Evolutionary conservation across 2,113 vertebrate species (phyloP).

Genomic region (Scortum barcoo): DNA sequence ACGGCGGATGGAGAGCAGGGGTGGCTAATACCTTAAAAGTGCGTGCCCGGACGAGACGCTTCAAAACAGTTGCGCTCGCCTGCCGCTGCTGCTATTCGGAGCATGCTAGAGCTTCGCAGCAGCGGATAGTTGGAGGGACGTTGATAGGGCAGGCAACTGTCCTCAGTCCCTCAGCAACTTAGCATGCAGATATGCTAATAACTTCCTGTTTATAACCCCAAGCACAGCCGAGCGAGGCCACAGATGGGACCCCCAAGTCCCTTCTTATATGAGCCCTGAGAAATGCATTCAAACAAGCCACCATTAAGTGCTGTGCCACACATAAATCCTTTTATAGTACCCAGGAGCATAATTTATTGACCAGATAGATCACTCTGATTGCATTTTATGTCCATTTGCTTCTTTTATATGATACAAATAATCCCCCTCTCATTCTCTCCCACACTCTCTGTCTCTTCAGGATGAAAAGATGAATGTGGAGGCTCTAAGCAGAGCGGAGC

Average conservation of each 20-base stretch:
- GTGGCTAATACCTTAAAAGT: neutral
- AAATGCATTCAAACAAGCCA: neutral
- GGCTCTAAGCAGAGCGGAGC: slow-evolving; percentile 96
- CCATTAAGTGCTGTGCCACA: neutral
- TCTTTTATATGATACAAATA: slow-evolving; percentile 7
- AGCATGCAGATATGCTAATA: slow-evolving; percentile 78
- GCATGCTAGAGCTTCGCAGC: neutral
- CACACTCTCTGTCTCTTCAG: slow-evolving; percentile 64
- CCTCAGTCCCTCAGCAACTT: slow-evolving; percentile 48
- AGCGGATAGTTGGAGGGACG: neutral
- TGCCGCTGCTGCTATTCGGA: slow-evolving; percentile 13
- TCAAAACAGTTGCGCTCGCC: neutral
- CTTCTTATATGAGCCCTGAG: slow-evolving; percentile 30
- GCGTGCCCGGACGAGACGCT: neutral
- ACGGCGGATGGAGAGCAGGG: neutral
- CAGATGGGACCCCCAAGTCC: slow-evolving; percentile 46
- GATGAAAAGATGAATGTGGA: slow-evolving; percentile 98
- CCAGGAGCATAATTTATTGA: neutral
- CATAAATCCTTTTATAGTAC: slow-evolving; percentile 3
- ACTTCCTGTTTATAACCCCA: slow-evolving; percentile 75
- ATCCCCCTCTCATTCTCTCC: neutral
- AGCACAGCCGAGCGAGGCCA: slow-evolving; percentile 58
- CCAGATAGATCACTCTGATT: neutral
- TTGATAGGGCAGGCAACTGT: slow-evolving; percentile 20
- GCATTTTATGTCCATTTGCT: neutral